A percentile compares a stretch with the other conserved stretches of the same genome.
Evolutionary conservation across 2,888 invertebrate genomes (phyloP).

Genomic region (Bugulina stolonifera): DNA sequence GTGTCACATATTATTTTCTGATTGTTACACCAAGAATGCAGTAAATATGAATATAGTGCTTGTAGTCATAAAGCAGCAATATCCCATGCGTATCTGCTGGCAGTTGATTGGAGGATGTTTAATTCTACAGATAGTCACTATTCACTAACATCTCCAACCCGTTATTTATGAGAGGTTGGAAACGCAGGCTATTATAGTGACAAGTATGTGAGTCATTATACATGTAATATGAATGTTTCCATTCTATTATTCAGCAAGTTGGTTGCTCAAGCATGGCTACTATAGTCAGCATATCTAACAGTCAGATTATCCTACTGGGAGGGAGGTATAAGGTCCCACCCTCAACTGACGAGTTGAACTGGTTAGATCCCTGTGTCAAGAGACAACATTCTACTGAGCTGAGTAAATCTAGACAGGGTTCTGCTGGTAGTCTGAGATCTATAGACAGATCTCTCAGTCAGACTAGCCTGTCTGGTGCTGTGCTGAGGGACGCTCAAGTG

Average conservation of each 20-base stretch:
- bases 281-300: constrained; percentile 60
- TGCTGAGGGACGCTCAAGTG: neutral
- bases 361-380: constrained; percentile 5
- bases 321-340: constrained; percentile 30
- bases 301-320: constrained; percentile 68
- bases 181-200: no score
- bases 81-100: neutral
- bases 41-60: no score
- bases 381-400: constrained; percentile 3
- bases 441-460: neutral
- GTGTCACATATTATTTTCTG: no score
- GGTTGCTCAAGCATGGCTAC: constrained; percentile 64
- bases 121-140: no score
- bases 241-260: constrained; percentile 60
- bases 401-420: neutral
- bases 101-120: no score
- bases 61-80: neutral
- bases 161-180: no score
- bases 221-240: no score
- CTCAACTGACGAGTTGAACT: constrained; percentile 22
- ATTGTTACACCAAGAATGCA: no score
- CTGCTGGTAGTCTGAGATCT: neutral
- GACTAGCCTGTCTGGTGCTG: constrained; percentile 1
- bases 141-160: no score
- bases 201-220: no score